A percentile compares a stretch with the other conserved stretches of the same genome.
Evolutionary conservation across 2,797 vertebrate genomes (phyloP).

Genomic region (Melanotaenia nigrans): DNA sequence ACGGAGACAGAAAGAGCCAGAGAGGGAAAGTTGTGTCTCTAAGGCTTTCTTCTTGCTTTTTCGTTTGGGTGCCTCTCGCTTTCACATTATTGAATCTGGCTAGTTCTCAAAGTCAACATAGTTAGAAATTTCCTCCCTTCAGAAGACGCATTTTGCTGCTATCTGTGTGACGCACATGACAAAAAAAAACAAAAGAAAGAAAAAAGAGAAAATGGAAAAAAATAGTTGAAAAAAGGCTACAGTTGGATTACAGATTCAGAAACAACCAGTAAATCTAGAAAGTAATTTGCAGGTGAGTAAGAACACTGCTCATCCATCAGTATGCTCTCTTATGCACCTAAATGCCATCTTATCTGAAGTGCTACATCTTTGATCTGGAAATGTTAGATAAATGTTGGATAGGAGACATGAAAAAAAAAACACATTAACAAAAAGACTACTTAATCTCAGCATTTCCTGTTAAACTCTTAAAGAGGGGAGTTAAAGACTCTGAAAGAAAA

Average conservation of each 20-base stretch:
- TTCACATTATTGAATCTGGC: slow-evolving; percentile 64
- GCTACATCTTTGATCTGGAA: background rate
- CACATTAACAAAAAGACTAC: slow-evolving; percentile 26
- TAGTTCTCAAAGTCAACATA: slow-evolving; percentile 65
- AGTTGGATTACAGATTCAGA: slow-evolving; percentile 14
- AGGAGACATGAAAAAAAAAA: slow-evolving; percentile 19
- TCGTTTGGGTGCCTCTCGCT: slow-evolving; percentile 57
- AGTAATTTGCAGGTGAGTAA: slow-evolving; percentile 9
- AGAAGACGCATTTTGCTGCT: slow-evolving; percentile 35
- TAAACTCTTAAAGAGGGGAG: slow-evolving; percentile 45
- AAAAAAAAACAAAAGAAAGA: slow-evolving; percentile 8
- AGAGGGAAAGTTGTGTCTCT: slow-evolving; percentile 34
- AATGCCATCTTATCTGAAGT: background rate
- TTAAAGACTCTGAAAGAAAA: slow-evolving; percentile 61
- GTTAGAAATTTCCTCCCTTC: slow-evolving; percentile 54
- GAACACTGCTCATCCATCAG: slow-evolving; percentile 18
- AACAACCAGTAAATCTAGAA: slow-evolving; percentile 7
- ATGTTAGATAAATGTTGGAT: background rate
- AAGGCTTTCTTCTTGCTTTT: slow-evolving; percentile 51
- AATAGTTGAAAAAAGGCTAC: background rate
- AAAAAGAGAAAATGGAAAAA: background rate
- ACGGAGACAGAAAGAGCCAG: slow-evolving; percentile 15
- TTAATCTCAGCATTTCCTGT: slow-evolving; percentile 23
- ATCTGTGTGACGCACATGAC: slow-evolving; percentile 40
- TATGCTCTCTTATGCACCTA: slow-evolving; percentile 1